These are phyloP conservation scores for Ctenosaura bakeri DNA, from an alignment of 2,797 vertebrate genomes.

Conservation along the genomic window DNA sequence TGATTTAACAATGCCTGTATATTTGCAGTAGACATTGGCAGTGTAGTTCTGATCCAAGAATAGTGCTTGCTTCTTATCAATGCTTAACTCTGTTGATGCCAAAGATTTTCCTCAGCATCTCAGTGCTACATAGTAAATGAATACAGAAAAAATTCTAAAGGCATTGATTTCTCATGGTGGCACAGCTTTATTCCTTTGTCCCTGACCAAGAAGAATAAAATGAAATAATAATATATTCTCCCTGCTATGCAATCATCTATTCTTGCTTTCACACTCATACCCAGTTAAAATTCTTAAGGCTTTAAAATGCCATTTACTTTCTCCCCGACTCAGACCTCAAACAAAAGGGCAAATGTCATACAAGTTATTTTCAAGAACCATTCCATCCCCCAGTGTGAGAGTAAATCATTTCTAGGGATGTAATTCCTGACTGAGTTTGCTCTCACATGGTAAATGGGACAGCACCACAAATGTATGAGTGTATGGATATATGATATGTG, in stretches of 20 bases:
- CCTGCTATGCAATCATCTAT: too few relatives aligned
- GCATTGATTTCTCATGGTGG: not conserved
- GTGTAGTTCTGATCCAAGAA: not conserved
- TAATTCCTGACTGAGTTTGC: too few relatives aligned
- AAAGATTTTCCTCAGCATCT: not conserved
- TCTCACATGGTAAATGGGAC: too few relatives aligned
- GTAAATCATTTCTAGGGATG: not conserved
- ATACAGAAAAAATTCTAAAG: not conserved
- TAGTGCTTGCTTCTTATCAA: not conserved
- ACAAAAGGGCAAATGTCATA: too few relatives aligned
- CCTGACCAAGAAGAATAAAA: too few relatives aligned
- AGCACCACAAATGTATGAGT: too few relatives aligned
- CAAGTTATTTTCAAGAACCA: not conserved
- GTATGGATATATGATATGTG: too few relatives aligned
- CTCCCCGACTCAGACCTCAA: too few relatives aligned
- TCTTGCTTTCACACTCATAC: too few relatives aligned
- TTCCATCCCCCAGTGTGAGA: not conserved
- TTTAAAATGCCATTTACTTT: too few relatives aligned
- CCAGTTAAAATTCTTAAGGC: too few relatives aligned
- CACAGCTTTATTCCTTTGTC: not conserved
- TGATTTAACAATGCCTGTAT: not conserved
- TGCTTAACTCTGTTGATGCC: not conserved
- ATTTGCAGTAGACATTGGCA: not conserved
- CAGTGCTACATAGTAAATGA: not conserved
- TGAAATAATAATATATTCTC: too few relatives aligned